Base-by-base conservation (phyloP, 1,140 invertebrate species). In the Sesamia nonagrioides region DNA sequence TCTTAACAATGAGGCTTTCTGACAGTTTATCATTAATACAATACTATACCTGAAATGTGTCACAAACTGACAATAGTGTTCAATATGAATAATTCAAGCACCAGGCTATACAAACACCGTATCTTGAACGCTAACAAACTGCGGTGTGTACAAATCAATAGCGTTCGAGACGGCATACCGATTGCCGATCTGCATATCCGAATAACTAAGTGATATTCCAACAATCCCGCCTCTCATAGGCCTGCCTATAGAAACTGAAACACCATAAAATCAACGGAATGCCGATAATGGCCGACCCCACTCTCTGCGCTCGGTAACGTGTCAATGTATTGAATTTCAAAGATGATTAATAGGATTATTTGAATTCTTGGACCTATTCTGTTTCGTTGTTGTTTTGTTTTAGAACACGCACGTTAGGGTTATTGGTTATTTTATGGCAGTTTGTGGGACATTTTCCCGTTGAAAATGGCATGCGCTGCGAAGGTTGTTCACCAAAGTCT, bases 271-370 rank as follows among this genome's bases (percentile, higher is more conserved):
- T 89, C 86, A 82, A 84, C 85, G 92, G 92, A 88, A 94, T 92
- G 79, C 84, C 79, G 81, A 83, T 92, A 91, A 91, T 87, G 88
- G 86, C 88, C 83, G 78, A 81, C 66, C 80, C 81, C 69, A 83
- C 79, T 83, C 78, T 54, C 72, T 52, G 79, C 82, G 71, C 82
- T 74, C 40, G 75, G 48, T 79, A 77, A 83, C 86, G 89, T 92
- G 91, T 92, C 91, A 88, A 91, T 92, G 91, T 92, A 92, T 93
- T 93, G 92, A 92, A 93, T 92, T 90, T 90, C 90, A 89, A 86
- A 89, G 86, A 92, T 92, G 92, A 93, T 93, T 92, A 90, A 93
- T 92, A 87, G 88, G 79, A 88, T 91, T 88, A 86, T 82, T 91
- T 78, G 88, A 84, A 91, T 90, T 90, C 90, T 86, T 82, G 79